Base-by-base conservation (phyloP, 2,888 invertebrate genomes). In the Prenolepis imparis region DNA sequence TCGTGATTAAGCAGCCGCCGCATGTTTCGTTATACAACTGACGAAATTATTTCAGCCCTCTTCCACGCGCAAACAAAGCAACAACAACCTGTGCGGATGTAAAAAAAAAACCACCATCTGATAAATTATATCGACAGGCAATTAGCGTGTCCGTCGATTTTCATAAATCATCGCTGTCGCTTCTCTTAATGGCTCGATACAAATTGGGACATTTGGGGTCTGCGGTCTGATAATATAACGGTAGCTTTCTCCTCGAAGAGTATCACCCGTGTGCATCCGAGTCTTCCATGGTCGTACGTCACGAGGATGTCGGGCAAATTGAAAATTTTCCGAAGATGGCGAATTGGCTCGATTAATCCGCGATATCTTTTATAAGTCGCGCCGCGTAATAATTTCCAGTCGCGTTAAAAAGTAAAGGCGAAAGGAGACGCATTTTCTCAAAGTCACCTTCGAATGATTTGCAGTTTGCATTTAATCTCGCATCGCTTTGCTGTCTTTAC, bases 161-260 rank as follows among this genome's bases (percentile, higher is more conserved):
- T 63, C 90, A 89, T 89, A 89, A 89, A 89, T 89, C 89, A 89
- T 89, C 74, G 73, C 75, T 48, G 77, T 63, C 74, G 41, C 44
- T 59, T n/a, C 61, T n/a, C 61, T 77, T 77, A 77, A 39, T 24
- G 41, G n/a, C 63, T 44, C 61, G 61, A 28, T 63, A 83, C 66
- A 80, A 80, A 80, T 73, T 80, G 32, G 57, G 78, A n/a, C 72
- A 57, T 57, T 78, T 63, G 78, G 21, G 78, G 12, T 57, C 59
- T 15, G 52, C 8, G 36, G 75, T 73, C 24, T 36, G 63, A 63
- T 74, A 81, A 83, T 81, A 81, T 81, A 81, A 86, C 82, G 59
- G 61, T 75, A 48, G 83, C 82, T 88, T 88, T 84, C 86, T 63
- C 84, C 70, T 61, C 66, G 66, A 63, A 24, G 70, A 82, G 44